Evolutionary conservation across 2,797 vertebrate genomes (phyloP).

Genomic region (Podargus strigoides): DNA sequence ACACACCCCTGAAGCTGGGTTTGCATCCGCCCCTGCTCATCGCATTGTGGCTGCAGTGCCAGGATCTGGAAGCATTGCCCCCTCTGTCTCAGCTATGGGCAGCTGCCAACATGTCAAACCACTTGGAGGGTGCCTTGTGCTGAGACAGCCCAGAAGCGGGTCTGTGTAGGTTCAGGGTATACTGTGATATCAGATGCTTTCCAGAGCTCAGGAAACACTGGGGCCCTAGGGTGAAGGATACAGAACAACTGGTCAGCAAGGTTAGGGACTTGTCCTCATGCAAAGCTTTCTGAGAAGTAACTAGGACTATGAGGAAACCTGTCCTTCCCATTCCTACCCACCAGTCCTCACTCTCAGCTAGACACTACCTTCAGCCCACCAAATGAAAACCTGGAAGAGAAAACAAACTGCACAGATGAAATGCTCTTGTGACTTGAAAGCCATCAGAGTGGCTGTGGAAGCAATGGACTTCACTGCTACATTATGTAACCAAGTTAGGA

Average conservation of each 20-base stretch:
- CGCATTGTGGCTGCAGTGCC: rapidly evolving
- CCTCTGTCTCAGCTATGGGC: background rate
- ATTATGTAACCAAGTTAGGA: background rate
- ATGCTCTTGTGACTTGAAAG: background rate
- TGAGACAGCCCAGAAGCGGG: background rate
- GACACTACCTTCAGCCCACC: background rate
- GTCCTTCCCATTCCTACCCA: background rate
- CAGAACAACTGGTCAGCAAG: rapidly evolving
- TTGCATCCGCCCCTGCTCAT: background rate
- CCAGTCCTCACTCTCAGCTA: background rate
- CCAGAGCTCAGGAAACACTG: background rate
- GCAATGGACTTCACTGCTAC: background rate
- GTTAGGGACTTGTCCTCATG: background rate
- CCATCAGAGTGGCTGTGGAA: background rate
- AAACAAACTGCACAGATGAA: background rate
- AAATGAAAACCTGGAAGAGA: background rate
- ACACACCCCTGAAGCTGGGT: background rate
- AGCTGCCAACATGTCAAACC: background rate
- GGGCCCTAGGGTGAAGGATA: background rate
- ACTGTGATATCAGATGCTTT: background rate
- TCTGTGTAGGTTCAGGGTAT: background rate
- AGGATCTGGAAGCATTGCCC: background rate
- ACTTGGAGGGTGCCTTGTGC: background rate
- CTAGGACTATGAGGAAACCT: background rate
- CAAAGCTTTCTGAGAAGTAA: background rate